A percentile compares a stretch with the other conserved stretches of the same genome.
Conservation (phyloP, 2,113 vertebrate genomes). For the Psettodes erumei region DNA sequence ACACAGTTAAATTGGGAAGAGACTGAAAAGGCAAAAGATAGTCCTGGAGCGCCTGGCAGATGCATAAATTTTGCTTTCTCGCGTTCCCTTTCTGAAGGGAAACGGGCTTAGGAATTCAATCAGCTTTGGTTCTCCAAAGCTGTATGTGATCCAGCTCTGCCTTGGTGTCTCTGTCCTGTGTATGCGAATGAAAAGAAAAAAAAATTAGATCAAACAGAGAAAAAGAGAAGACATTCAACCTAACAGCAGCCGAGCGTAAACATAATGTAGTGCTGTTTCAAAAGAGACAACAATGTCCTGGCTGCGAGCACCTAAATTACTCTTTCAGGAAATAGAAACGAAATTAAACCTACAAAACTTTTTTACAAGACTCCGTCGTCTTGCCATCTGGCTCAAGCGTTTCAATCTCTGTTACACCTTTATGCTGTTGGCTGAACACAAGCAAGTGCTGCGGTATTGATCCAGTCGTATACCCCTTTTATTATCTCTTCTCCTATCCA, state of each 20-base stretch:
- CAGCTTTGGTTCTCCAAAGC: constrained; percentile 65
- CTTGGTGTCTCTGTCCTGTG: constrained; percentile 57
- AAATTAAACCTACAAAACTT: constrained; percentile 74
- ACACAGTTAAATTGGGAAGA: constrained; percentile 53
- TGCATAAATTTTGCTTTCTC: constrained; percentile 56
- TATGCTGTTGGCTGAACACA: constrained; percentile 63
- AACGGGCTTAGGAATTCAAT: constrained; percentile 76
- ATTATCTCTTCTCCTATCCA: constrained; percentile 76
- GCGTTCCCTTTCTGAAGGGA: constrained; percentile 54
- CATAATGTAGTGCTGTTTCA: constrained; percentile 35
- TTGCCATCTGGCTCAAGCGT: constrained; percentile 58
- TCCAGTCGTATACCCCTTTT: constrained; percentile 66
- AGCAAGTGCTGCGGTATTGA: constrained; percentile 72
- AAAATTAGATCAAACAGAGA: constrained; percentile 8
- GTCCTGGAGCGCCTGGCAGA: constrained; percentile 36
- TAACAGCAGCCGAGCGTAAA: constrained; percentile 62
- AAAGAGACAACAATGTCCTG: constrained; percentile 37
- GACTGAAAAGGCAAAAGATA: constrained; percentile 52
- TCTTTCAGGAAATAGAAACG: constrained; percentile 59
- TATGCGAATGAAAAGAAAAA: constrained; percentile 52
- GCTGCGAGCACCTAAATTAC: constrained; percentile 42
- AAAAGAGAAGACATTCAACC: constrained; percentile 31
- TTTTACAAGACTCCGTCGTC: constrained; percentile 54
- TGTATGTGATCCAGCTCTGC: constrained; percentile 61
- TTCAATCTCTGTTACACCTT: constrained; percentile 72